phyloP scores from a whole-genome alignment of 2,888 invertebrate genomes.

The Tetragonisca angustula region DNA sequence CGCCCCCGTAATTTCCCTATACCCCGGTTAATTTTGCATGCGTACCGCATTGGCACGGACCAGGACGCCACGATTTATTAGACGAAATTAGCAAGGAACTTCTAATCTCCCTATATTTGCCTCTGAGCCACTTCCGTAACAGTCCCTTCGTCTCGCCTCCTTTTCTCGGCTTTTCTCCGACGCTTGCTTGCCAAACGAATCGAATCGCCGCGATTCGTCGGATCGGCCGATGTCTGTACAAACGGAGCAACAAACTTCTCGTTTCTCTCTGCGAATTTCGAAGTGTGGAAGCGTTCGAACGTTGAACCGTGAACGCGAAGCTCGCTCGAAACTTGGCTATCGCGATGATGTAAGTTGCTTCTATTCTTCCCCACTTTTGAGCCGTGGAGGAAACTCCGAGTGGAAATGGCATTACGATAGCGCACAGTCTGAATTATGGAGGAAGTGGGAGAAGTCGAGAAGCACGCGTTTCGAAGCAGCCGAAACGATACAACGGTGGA shows the following conservation, averaged over 20 bases:
- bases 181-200: not conserved
- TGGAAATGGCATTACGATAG: not conserved
- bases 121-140: slow-evolving; percentile 59
- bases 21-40: slow-evolving; percentile 64
- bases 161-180: not conserved
- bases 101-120: slow-evolving; percentile 72
- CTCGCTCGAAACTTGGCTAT: slow-evolving; percentile 16
- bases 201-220: not conserved
- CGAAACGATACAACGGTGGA: not conserved
- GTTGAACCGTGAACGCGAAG: not conserved
- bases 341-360: not conserved
- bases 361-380: not conserved
- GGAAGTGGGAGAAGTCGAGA: not conserved
- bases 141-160: slow-evolving; percentile 7
- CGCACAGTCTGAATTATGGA: slow-evolving; percentile 15
- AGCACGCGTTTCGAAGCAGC: not conserved
- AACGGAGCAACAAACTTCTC: slow-evolving; percentile 22
- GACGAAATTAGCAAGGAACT: slow-evolving; percentile 70
- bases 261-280: slow-evolving; percentile 8
- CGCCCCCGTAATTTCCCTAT: slow-evolving; percentile 63
- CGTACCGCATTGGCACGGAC: slow-evolving; percentile 54
- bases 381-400: not conserved
- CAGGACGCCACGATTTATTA: slow-evolving; percentile 67
- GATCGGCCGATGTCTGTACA: too few species aligned
- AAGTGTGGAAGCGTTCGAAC: slow-evolving; percentile 25